These are phyloP conservation scores for Macquaria ambigua DNA, from an alignment of 2,113 vertebrate genomes.

Conservation along the genomic window DNA sequence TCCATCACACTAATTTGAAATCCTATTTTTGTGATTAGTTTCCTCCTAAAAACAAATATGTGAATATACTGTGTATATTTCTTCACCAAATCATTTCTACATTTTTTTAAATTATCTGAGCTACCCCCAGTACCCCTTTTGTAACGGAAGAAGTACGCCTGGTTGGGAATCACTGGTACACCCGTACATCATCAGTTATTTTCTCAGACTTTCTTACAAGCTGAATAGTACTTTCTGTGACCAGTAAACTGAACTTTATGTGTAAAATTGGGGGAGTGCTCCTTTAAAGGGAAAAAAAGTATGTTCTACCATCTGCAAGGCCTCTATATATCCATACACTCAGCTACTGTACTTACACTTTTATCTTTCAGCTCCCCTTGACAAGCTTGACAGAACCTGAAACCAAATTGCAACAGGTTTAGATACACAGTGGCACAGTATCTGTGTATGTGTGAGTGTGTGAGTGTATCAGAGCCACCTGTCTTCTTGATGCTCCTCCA, in stretches of 20 bases:
- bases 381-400: conserved; percentile 93
- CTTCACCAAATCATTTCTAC: too few relatives aligned
- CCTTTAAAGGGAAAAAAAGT: background rate
- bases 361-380: conserved; percentile 93
- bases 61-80: background rate
- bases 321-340: background rate
- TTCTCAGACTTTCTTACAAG: background rate
- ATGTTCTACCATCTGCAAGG: background rate
- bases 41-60: background rate
- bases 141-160: background rate
- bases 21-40: background rate
- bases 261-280: background rate
- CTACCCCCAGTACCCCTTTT: background rate
- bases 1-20: background rate
- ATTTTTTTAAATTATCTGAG: too few relatives aligned
- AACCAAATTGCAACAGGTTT: conserved; percentile 63
- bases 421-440: background rate
- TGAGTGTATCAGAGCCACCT: conserved; percentile 78
- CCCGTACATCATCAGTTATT: background rate
- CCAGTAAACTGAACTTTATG: background rate
- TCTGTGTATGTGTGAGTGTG: background rate
- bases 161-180: background rate
- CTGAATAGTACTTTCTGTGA: background rate
- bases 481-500: conserved; percentile 86
- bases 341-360: conserved; percentile 86